Evolutionary conservation across 2,888 invertebrate genomes (phyloP).

Genomic region (Rutpela maculata): DNA sequence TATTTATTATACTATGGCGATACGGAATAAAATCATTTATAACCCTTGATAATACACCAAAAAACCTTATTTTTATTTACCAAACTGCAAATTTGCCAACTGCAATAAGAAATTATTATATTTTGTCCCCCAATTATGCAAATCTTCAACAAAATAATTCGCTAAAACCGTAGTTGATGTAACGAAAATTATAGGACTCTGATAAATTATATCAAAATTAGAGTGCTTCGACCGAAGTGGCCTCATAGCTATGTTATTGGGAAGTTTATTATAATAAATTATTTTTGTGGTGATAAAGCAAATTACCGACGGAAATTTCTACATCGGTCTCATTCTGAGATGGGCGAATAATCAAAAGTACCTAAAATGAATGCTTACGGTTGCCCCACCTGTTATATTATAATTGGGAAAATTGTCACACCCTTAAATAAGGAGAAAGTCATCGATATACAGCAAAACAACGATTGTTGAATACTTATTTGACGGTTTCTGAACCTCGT

Average conservation of each 20-base stretch:
- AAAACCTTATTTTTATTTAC: constrained; percentile 26
- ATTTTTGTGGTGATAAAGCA: constrained; percentile 20
- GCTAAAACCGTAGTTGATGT: constrained; percentile 17
- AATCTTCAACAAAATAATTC: constrained; percentile 24
- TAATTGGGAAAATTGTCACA: too few species aligned
- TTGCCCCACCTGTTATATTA: too few species aligned
- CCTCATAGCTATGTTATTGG: constrained; percentile 39
- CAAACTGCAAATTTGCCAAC: constrained; percentile 29
- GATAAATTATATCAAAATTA: constrained; percentile 32
- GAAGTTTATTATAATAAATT: constrained; percentile 34
- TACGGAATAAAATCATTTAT: constrained; percentile 37
- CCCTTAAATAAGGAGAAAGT: too few species aligned
- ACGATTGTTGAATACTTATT: too few species aligned
- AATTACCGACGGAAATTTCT: constrained; percentile 15
- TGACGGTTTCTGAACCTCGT: too few species aligned
- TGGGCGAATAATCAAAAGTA: neutral
- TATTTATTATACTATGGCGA: constrained; percentile 27
- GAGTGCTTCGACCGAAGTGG: constrained; percentile 21
- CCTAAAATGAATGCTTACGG: too few species aligned
- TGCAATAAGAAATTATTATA: constrained; percentile 37
- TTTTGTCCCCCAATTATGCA: constrained; percentile 36
- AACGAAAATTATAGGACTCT: constrained; percentile 39
- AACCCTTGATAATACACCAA: constrained; percentile 34
- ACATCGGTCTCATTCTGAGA: neutral
- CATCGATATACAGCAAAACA: too few species aligned